A percentile compares a stretch with the other conserved stretches of the same genome.
phyloP scores from a whole-genome alignment of 2,797 vertebrate genomes.

The Bovichtus diacanthus region DNA sequence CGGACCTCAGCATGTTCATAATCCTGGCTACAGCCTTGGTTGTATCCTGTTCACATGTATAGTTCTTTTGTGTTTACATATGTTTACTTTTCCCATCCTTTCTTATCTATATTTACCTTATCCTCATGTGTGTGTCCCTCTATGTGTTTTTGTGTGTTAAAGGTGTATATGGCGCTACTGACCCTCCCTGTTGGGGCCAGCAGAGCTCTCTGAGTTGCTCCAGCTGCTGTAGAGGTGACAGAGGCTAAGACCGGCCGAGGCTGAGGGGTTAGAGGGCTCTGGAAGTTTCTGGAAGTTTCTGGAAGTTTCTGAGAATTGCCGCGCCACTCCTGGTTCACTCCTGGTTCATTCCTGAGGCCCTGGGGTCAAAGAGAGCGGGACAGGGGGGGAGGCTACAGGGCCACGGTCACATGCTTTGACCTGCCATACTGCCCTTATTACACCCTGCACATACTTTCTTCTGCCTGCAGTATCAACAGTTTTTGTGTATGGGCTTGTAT shows the following conservation, averaged over 20 bases:
- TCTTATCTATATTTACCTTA: conserved; percentile 25
- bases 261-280: conserved; percentile 66
- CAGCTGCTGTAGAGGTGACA: conserved; percentile 78
- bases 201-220: conserved; percentile 67
- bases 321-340: conserved; percentile 71
- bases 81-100: conserved; percentile 11
- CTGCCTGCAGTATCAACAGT: conserved; percentile 43
- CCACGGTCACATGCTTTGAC: conserved; percentile 77
- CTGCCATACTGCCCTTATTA: conserved; percentile 76
- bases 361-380: conserved; percentile 66
- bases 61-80: conserved; percentile 20
- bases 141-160: conserved; percentile 43
- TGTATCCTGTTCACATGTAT: background rate
- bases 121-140: conserved; percentile 14
- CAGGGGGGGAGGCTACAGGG: conserved; percentile 49
- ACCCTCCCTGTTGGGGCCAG: conserved; percentile 56
- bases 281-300: conserved; percentile 64
- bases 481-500: background rate
- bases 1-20: background rate
- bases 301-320: conserved; percentile 75
- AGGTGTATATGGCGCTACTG: conserved; percentile 51
- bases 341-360: conserved; percentile 75
- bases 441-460: conserved; percentile 58
- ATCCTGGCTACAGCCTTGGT: background rate
- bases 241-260: conserved; percentile 63